These are phyloP conservation scores for Lepus europaeus DNA, from an alignment of 2,113 vertebrate species.

Conservation along the genomic window DNA sequence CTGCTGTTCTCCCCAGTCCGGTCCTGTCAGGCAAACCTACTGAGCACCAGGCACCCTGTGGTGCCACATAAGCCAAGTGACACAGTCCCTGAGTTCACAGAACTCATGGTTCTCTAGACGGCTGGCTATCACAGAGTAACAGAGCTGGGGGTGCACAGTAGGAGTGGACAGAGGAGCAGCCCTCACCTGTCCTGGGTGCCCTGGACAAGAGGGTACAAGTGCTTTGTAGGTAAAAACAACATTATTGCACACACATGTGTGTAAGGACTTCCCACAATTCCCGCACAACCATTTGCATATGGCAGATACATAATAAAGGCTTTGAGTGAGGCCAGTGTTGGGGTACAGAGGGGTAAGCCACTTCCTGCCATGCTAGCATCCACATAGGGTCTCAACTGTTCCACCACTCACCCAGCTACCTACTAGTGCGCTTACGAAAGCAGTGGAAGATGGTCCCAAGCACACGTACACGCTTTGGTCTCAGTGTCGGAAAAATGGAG, in stretches of 20 bases:
- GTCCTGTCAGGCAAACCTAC: background rate
- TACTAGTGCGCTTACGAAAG: no score
- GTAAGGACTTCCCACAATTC: background rate
- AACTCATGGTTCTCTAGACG: background rate
- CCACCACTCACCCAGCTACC: no score
- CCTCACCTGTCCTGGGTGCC: background rate
- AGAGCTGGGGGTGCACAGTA: background rate
- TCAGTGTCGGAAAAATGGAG: conserved; percentile 8
- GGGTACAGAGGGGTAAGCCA: no score
- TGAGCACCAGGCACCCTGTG: background rate
- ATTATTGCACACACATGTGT: no score
- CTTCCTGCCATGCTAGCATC: no score
- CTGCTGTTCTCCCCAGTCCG: no score
- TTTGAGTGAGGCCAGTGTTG: background rate
- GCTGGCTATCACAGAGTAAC: background rate
- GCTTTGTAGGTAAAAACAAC: background rate
- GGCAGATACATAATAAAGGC: background rate
- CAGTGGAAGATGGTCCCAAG: background rate
- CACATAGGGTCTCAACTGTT: no score
- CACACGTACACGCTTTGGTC: background rate
- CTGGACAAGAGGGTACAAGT: background rate
- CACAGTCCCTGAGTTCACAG: background rate
- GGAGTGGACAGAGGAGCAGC: background rate
- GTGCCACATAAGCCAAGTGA: background rate
- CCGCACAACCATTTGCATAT: background rate